A percentile compares a stretch with the other conserved stretches of the same genome.
phyloP scores from a whole-genome alignment of 2,888 invertebrate species.

The Pseudococcus longispinus region DNA sequence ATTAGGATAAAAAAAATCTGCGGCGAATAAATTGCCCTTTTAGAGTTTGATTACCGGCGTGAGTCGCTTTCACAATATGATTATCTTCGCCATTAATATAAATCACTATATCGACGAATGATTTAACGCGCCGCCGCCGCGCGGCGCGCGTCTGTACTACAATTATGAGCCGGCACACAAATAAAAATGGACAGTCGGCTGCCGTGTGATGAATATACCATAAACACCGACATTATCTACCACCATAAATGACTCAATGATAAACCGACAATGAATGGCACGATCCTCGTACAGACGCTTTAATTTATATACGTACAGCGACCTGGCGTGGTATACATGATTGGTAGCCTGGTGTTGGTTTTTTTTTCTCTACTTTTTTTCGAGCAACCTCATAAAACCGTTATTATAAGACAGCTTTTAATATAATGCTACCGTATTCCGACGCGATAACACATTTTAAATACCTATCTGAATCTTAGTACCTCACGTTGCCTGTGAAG shows the following conservation, averaged over 20 bases:
- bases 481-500: background rate
- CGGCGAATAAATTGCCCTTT: background rate
- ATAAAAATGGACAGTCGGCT: constrained; percentile 30
- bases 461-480: background rate
- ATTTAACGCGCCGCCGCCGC: constrained; percentile 12
- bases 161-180: constrained; percentile 23
- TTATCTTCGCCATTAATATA: constrained; percentile 18
- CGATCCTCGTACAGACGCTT: constrained; percentile 10
- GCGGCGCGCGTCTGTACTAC: background rate
- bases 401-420: constrained; percentile 6
- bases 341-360: background rate
- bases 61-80: constrained; percentile 32
- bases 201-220: constrained; percentile 34
- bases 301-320: background rate
- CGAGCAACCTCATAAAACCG: constrained; percentile 8
- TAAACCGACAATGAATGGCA: constrained; percentile 37
- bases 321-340: background rate
- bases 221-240: constrained; percentile 34
- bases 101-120: constrained; percentile 41
- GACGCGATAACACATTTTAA: constrained; percentile 10
- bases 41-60: constrained; percentile 11
- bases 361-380: background rate
- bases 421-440: constrained; percentile 33
- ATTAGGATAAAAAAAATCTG: background rate
- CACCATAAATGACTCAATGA: constrained; percentile 28